Percentiles rank a stretch among this genome's conserved stretches.
Evolutionary conservation across 2,888 invertebrate species (phyloP).

Genomic region (Epinotia demarniana): DNA sequence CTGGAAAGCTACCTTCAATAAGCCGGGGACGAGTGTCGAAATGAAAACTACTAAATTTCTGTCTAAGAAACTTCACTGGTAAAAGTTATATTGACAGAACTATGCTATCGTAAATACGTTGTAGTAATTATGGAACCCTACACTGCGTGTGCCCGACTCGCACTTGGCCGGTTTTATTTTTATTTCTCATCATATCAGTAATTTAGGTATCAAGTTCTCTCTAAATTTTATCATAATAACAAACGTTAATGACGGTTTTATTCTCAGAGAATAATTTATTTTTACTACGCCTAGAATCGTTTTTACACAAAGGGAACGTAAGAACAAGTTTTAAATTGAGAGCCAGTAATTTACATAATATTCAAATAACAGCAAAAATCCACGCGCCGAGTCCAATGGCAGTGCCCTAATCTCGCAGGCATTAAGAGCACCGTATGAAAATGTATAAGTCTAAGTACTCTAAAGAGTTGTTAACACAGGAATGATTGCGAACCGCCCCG

Average conservation of each 20-base stretch:
- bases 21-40: too few relatives aligned
- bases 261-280: constrained; percentile 11
- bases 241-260: not conserved
- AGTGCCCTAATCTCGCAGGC: constrained; percentile 64
- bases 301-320: constrained; percentile 27
- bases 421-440: constrained; percentile 76
- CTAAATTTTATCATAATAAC: not conserved
- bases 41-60: too few relatives aligned
- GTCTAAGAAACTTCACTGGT: too few relatives aligned
- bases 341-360: constrained; percentile 69
- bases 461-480: constrained; percentile 81
- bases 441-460: constrained; percentile 63
- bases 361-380: constrained; percentile 74
- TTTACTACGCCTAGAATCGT: constrained; percentile 3
- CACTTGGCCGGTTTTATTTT: too few relatives aligned
- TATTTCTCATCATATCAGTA: not conserved
- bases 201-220: not conserved
- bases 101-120: too few relatives aligned
- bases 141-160: too few relatives aligned
- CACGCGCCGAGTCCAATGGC: constrained; percentile 55
- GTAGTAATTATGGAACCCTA: too few relatives aligned
- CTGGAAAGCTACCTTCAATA: too few relatives aligned
- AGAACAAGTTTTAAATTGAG: constrained; percentile 37
- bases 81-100: too few relatives aligned
- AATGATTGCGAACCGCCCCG: constrained; percentile 69